These are phyloP conservation scores for Austrofundulus limnaeus DNA, from an alignment of 2,113 vertebrate species.

Conservation along the genomic window DNA sequence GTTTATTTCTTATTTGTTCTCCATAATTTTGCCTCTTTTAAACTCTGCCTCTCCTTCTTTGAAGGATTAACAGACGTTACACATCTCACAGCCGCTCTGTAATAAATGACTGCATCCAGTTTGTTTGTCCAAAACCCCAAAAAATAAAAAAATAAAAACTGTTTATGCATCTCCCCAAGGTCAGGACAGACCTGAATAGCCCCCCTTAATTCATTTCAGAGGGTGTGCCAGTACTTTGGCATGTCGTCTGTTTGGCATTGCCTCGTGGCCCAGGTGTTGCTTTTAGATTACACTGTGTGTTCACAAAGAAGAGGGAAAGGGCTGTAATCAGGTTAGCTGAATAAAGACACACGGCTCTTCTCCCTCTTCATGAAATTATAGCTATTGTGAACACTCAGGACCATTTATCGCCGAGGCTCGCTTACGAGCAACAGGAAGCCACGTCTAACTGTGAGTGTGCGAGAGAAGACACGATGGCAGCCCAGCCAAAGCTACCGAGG, in stretches of 20 bases:
- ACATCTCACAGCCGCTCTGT: constrained; percentile 59
- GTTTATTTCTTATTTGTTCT: constrained; percentile 4
- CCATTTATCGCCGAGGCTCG: constrained; percentile 74
- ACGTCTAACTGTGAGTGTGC: constrained; percentile 71
- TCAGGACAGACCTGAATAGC: constrained; percentile 73
- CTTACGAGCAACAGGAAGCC: constrained; percentile 73
- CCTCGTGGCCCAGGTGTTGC: constrained; percentile 75
- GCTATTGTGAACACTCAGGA: constrained; percentile 72
- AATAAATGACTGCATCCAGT: constrained; percentile 69
- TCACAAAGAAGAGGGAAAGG: constrained; percentile 63
- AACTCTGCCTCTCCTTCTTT: constrained; percentile 36
- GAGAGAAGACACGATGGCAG: background rate
- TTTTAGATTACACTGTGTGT: constrained; percentile 77
- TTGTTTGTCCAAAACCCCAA: constrained; percentile 46
- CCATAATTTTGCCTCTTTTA: constrained; percentile 45
- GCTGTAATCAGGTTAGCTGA: constrained; percentile 78
- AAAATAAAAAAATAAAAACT: constrained; percentile 3
- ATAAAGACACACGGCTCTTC: constrained; percentile 71
- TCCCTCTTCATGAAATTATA: constrained; percentile 77
- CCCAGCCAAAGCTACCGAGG: constrained; percentile 3
- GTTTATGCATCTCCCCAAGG: constrained; percentile 63
- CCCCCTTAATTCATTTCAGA: constrained; percentile 68
- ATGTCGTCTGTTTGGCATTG: constrained; percentile 65
- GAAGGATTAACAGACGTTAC: constrained; percentile 75
- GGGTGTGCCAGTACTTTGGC: constrained; percentile 65